Conservation (phyloP, 2,888 invertebrate species). For the Blera fallax region DNA sequence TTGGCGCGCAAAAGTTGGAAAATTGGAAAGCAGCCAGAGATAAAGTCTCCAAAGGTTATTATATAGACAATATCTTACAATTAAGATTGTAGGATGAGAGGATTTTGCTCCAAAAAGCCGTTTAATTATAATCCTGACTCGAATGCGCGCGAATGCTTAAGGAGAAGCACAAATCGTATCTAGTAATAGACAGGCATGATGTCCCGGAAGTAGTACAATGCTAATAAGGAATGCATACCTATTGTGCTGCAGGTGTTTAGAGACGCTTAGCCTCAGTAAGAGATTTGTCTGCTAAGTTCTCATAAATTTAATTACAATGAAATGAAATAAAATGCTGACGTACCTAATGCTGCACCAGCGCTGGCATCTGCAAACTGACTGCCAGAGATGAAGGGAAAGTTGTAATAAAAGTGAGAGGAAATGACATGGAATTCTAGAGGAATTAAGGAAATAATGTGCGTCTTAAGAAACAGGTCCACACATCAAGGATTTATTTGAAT, state of each 20-base stretch:
- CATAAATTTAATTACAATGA: constrained; percentile 21
- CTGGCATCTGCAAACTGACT: too few species aligned
- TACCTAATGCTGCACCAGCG: background rate
- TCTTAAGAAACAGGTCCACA: too few species aligned
- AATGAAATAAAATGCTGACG: background rate
- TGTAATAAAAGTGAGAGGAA: too few species aligned
- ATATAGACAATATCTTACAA: constrained; percentile 65
- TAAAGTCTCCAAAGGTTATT: constrained; percentile 59
- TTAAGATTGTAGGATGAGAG: constrained; percentile 48
- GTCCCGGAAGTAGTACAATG: background rate
- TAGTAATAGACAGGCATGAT: constrained; percentile 10
- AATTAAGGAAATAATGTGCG: too few species aligned
- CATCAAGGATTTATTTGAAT: too few species aligned
- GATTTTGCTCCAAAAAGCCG: constrained; percentile 56
- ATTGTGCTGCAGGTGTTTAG: constrained; percentile 14
- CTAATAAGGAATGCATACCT: constrained; percentile 1
- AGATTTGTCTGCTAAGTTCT: background rate
- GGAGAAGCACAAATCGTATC: constrained; percentile 14
- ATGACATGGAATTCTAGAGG: too few species aligned
- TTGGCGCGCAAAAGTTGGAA: constrained; percentile 25
- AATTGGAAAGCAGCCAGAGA: constrained; percentile 53
- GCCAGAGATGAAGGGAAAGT: too few species aligned
- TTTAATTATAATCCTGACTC: constrained; percentile 62
- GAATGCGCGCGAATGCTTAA: constrained; percentile 32
- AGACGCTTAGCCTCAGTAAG: background rate